Evolutionary conservation across 2,797 vertebrate genomes (phyloP), one percentile per base, ranked within the genome.

Genomic region (Myoxocephalus aenaeus): DNA sequence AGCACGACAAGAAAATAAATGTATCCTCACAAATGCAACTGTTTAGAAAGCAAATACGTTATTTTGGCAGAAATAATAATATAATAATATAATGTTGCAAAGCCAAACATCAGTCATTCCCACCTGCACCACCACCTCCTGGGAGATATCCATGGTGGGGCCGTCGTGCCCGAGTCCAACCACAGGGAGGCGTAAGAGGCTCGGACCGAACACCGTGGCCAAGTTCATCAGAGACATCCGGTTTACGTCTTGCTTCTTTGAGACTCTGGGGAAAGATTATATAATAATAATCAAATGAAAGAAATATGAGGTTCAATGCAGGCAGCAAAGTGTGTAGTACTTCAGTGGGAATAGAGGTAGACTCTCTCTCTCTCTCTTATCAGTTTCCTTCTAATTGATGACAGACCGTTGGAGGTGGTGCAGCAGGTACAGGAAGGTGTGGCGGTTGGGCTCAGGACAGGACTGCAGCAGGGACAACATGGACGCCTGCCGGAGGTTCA

Each of bases 191-290:
- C 94, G 95, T n/a, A 95, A 40, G 15, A 96, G 90, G 72, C 94
- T 95, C 1, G 95, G 95, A 1, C 95, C 95, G 36, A 96, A 96
- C 56, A 96, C 94, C 5, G 95, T 96, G 1, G 95, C 95, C 84
- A 96, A 73, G 91, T 95, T 96, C 51, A 92, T 42, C 46, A 87
- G 62, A 62, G 95, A 85, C 95, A 96, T 96, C 84, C 91, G 95
- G 86, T 96, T 96, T 34, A 92, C 29, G 4, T 90, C 79, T 71
- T 93, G 70, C 18, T 75, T 92, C 38, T 89, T 79, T 25, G 94
- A 92, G 40, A 95, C 89, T 61, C 95, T 96, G 74, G 14, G 59
- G 11, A 6, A 17, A 65, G 29, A 20, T 0, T 13, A 25, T 2
- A 54, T 14, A 7, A 14, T 22, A 25, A 54, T 12, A 54, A 27